Base-by-base conservation (phyloP, 2,113 vertebrate genomes). In the Neopipo cinnamomea region DNA sequence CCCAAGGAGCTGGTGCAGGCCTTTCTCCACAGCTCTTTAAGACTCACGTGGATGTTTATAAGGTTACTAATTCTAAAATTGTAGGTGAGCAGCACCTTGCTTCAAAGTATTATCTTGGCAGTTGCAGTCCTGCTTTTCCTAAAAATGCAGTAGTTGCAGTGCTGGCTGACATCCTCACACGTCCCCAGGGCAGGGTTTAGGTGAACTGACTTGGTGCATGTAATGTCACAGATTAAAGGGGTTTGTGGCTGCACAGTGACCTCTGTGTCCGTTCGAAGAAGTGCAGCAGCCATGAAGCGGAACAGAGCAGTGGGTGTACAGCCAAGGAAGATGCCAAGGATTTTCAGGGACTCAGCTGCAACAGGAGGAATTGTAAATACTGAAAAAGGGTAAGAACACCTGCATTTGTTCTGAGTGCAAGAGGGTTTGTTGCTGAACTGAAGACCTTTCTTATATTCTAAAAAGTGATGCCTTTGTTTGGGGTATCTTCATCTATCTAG, bases 171-270 rank as follows among this genome's bases (percentile, higher is more conserved):
- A 42, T 19, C 33, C 50, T 42, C 52, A 9, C 27, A 15, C 13
- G 37, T 27, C 9, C 30, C 44, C 23, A 15, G 11, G 49, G 53
- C 21, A 53, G 31, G 30, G 35, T 6, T 62, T 23, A n/a, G 35
- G 49, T 17, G 20, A 35, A 18, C 56, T 42, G 42, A 17, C 23
- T 23, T 6, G 59, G 19, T 37, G 52, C 14, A 0, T 4, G 11
- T 39, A 14, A 41, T 18, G 62, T 6, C 82, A 15, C 35, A 31
- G 23, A 16, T 8, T 3, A n/a, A 79, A 66, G 12, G 12, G 20
- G 14, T 33, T 97, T 70, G 67, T 77, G 58, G 79, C 91, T 58
- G 63, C 12, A 33, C 88, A 90, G 94, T 66, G 95, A 94, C 91
- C 82, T 88, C 88, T 95, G 67, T 55, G 93, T 85, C 71, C 72